Percentiles rank a stretch among this genome's conserved stretches.
These are phyloP conservation scores for Schizothorax lantsangensis DNA, from an alignment of 2,797 vertebrate species.

Conservation along the genomic window DNA sequence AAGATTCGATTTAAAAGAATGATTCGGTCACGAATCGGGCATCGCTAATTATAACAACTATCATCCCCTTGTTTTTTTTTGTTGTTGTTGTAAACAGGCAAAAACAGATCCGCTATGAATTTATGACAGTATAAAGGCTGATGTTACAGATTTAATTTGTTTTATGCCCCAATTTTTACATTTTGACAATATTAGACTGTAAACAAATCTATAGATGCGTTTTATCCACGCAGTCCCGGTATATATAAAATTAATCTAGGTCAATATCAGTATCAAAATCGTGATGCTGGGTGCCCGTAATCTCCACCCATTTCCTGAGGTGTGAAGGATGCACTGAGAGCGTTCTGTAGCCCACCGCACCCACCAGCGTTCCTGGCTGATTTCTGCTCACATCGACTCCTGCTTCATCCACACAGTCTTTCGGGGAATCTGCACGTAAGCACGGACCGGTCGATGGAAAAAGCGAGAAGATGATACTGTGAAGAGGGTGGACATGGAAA, in stretches of 20 bases:
- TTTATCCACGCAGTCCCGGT: neutral
- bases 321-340: conserved; percentile 42
- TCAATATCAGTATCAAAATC: neutral
- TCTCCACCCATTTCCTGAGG: conserved; percentile 51
- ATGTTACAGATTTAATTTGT: neutral
- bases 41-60: neutral
- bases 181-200: neutral
- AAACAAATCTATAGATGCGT: neutral
- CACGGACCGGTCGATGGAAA: conserved; percentile 49
- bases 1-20: neutral
- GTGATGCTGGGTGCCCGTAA: neutral
- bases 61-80: neutral
- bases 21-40: neutral
- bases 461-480: conserved; percentile 49
- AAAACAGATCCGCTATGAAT: neutral
- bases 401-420: conserved; percentile 3
- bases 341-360: conserved; percentile 42
- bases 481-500: conserved; percentile 71
- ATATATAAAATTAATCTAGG: neutral
- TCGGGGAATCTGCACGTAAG: neutral
- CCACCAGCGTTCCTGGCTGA: conserved; percentile 63
- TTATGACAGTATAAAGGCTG: neutral
- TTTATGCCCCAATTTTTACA: too few species aligned
- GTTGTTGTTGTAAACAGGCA: neutral
- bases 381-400: neutral